A percentile compares a stretch with the other conserved stretches of the same genome.
Conservation (phyloP, 1,140 invertebrate species). For the Brachionus paranguensis region DNA sequence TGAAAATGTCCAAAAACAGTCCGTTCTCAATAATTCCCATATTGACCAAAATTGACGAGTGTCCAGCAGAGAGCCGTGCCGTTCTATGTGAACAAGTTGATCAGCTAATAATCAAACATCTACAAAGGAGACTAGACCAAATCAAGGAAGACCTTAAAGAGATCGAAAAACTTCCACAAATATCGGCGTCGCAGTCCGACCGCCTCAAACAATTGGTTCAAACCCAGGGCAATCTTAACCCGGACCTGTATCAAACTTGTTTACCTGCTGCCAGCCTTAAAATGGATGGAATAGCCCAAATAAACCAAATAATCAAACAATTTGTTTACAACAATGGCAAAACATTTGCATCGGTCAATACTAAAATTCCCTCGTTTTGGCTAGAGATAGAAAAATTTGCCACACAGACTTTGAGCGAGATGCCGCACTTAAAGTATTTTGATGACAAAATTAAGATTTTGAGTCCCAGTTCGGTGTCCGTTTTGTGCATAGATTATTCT, state of each 20-base stretch:
- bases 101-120: background rate
- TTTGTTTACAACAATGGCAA: background rate
- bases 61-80: background rate
- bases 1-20: conserved; percentile 24
- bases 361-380: conserved; percentile 38
- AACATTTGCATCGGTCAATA: background rate
- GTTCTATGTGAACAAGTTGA: background rate
- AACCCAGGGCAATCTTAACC: conserved; percentile 29
- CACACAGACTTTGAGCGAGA: background rate
- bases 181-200: conserved; percentile 22
- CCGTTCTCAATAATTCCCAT: conserved; percentile 11
- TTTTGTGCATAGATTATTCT: background rate
- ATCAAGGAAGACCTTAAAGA: conserved; percentile 7
- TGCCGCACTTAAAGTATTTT: background rate
- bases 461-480: background rate
- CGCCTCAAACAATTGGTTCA: conserved; percentile 36
- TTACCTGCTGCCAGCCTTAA: background rate
- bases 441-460: conserved; percentile 28
- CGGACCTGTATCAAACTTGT: background rate
- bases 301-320: background rate
- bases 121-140: background rate
- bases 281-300: conserved; percentile 4
- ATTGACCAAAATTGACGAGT: conserved; percentile 6
- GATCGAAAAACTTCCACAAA: conserved; percentile 11
- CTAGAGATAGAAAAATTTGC: conserved; percentile 20